A percentile compares a stretch with the other conserved stretches of the same genome.
These are phyloP conservation scores for Galaxias olidus DNA, from an alignment of 2,797 vertebrate species.

Conservation along the genomic window DNA sequence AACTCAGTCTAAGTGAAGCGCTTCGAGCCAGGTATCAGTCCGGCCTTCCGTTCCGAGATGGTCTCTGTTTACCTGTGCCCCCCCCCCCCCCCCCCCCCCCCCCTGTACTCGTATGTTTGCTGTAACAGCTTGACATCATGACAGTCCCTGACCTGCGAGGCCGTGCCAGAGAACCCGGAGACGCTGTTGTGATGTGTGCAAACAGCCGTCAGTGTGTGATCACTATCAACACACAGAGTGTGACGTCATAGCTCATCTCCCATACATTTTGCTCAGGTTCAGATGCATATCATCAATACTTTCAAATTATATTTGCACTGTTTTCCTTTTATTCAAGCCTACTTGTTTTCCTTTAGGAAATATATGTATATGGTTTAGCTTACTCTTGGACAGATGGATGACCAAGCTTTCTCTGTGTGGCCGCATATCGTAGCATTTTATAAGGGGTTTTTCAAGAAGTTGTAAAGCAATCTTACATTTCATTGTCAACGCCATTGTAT, in stretches of 20 bases:
- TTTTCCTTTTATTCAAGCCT: conserved; percentile 48
- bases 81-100: too few species aligned
- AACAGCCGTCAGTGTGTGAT: conserved; percentile 52
- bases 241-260: conserved; percentile 62
- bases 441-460: conserved; percentile 26
- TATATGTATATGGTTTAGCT: background rate
- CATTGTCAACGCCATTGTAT: conserved; percentile 14
- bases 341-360: background rate
- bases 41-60: conserved; percentile 29
- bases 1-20: background rate
- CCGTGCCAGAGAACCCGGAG: conserved; percentile 53
- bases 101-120: conserved; percentile 20
- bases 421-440: background rate
- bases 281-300: conserved; percentile 66
- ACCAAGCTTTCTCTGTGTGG: conserved; percentile 18
- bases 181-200: conserved; percentile 48
- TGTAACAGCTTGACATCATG: conserved; percentile 50
- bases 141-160: conserved; percentile 12
- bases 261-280: conserved; percentile 77
- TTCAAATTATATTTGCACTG: conserved; percentile 71
- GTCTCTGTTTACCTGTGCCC: background rate
- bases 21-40: conserved; percentile 44
- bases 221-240: conserved; percentile 52
- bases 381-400: too few species aligned
- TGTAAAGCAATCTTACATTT: conserved; percentile 26